phyloP scores from a whole-genome alignment of 2,113 vertebrate species.

The Colinus virginianus region DNA sequence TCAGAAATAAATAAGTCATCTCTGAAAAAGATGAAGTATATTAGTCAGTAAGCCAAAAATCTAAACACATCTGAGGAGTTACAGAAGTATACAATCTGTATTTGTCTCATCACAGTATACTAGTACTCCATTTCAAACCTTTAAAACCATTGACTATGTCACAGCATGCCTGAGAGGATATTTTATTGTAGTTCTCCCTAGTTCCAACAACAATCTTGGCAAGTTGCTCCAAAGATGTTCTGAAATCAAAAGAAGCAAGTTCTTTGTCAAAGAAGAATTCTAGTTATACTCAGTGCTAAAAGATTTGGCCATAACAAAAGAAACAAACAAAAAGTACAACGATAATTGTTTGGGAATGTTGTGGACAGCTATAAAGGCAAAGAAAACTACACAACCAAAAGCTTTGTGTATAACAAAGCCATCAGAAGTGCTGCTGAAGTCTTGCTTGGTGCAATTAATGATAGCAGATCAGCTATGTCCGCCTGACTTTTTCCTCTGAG shows the following conservation, averaged over 20 bases:
- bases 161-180: not conserved
- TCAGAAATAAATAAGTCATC: not conserved
- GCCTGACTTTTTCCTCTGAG: not conserved
- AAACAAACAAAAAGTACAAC: not conserved
- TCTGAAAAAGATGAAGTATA: not conserved
- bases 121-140: not conserved
- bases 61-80: not conserved
- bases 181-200: not conserved
- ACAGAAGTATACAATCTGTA: accelerated
- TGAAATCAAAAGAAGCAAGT: not conserved
- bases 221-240: not conserved
- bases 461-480: not conserved
- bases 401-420: not conserved
- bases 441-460: not conserved
- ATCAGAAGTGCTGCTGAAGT: not conserved
- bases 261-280: not conserved
- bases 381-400: not conserved
- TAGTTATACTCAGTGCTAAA: not conserved
- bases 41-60: not conserved
- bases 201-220: not conserved
- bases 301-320: not conserved
- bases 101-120: not conserved
- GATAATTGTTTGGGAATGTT: not conserved
- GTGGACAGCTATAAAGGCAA: not conserved
- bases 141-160: not conserved